Evolutionary conservation across 2,797 vertebrate genomes (phyloP).

Genomic region (Aphelocoma californica): DNA sequence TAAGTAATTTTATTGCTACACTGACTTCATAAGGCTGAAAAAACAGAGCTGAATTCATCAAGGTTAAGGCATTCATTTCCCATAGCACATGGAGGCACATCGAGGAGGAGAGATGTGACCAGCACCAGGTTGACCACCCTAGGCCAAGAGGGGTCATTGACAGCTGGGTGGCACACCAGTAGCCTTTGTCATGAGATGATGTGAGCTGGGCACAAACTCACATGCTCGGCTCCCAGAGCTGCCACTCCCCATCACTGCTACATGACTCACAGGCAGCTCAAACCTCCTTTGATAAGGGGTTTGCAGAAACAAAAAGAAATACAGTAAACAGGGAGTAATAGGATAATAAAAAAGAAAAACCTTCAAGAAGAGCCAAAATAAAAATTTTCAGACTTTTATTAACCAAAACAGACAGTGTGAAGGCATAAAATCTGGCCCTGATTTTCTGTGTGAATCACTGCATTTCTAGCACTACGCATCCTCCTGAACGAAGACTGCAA

Average conservation of each 20-base stretch:
- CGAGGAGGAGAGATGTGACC: not conserved
- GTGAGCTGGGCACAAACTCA: not conserved
- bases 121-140: not conserved
- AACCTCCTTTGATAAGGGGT: not conserved
- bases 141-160: not conserved
- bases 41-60: not conserved
- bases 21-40: not conserved
- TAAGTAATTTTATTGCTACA: not conserved
- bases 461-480: not conserved
- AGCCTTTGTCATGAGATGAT: not conserved
- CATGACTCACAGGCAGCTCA: slow-evolving; percentile 1
- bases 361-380: not conserved
- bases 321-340: not conserved
- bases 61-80: not conserved
- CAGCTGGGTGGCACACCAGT: not conserved
- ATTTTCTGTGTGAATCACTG: not conserved
- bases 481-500: not conserved
- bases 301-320: not conserved
- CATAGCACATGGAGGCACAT: not conserved
- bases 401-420: not conserved
- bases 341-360: not conserved
- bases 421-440: not conserved
- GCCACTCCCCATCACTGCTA: slow-evolving; percentile 17
- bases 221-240: not conserved
- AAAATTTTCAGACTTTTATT: not conserved